Conservation (phyloP, 2,113 vertebrate genomes). For the Carlito syrichta region DNA sequence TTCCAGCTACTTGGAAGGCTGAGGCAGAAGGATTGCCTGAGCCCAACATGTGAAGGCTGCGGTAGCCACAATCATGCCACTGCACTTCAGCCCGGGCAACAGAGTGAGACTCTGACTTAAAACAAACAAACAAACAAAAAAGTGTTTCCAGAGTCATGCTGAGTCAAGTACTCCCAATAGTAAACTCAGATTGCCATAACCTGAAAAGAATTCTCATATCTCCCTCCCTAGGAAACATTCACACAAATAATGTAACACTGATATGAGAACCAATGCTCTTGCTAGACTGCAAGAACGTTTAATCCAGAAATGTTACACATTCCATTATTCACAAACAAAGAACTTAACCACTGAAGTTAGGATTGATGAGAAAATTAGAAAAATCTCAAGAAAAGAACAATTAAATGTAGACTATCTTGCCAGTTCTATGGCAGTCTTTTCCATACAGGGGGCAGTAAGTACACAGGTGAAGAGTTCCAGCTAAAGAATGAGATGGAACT, state of each 20-base stretch:
- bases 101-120: too few species aligned
- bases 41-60: too few species aligned
- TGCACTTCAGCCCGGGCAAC: too few species aligned
- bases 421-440: neutral
- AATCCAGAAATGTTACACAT: neutral
- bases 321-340: constrained; percentile 7
- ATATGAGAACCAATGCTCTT: neutral
- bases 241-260: neutral
- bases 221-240: neutral
- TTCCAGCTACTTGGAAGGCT: too few species aligned
- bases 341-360: neutral
- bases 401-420: neutral
- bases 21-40: too few species aligned
- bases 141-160: neutral
- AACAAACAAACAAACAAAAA: too few species aligned
- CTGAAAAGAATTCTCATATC: neutral
- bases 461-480: neutral
- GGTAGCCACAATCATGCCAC: too few species aligned
- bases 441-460: neutral
- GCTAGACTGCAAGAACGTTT: neutral
- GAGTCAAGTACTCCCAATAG: neutral
- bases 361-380: neutral
- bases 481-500: neutral
- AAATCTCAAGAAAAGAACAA: neutral
- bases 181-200: neutral